Evolutionary conservation across 2,797 vertebrate species (phyloP).

Genomic region (Sebastes cheni): DNA sequence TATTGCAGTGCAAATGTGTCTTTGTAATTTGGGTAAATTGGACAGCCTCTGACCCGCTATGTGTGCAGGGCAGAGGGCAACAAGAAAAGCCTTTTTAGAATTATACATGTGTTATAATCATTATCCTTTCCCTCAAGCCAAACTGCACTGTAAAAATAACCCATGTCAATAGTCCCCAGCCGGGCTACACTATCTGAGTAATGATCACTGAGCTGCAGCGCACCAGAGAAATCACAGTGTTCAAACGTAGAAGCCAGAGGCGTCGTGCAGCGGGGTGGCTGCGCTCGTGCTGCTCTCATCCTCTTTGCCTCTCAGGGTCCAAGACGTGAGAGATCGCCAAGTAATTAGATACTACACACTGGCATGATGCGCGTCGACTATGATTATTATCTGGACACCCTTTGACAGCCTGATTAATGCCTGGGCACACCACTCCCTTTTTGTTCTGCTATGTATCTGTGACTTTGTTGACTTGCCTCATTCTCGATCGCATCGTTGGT

Average conservation of each 20-base stretch:
- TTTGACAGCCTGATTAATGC: conserved; percentile 55
- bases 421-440: conserved; percentile 12
- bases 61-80: conserved; percentile 11
- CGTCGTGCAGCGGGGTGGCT: conserved; percentile 17
- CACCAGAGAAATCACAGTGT: conserved; percentile 32
- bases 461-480: conserved; percentile 46
- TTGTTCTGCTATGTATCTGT: conserved; percentile 3
- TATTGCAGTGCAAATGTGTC: background rate
- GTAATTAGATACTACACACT: conserved; percentile 58
- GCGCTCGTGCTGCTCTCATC: conserved; percentile 41
- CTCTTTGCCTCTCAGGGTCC: conserved; percentile 49
- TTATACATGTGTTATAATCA: conserved; percentile 42
- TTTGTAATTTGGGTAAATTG: background rate
- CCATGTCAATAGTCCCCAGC: conserved; percentile 54
- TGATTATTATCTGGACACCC: conserved; percentile 55
- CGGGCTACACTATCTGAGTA: conserved; percentile 50
- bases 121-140: conserved; percentile 49
- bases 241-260: conserved; percentile 53
- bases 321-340: conserved; percentile 35
- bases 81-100: conserved; percentile 40
- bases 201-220: conserved; percentile 63
- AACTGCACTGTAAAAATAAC: conserved; percentile 53
- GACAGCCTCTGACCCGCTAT: background rate
- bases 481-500: conserved; percentile 30
- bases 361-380: conserved; percentile 40